Percentiles rank a stretch among this genome's conserved stretches.
Conservation (phyloP, 2,113 vertebrate species). For the Vulpes vulpes region DNA sequence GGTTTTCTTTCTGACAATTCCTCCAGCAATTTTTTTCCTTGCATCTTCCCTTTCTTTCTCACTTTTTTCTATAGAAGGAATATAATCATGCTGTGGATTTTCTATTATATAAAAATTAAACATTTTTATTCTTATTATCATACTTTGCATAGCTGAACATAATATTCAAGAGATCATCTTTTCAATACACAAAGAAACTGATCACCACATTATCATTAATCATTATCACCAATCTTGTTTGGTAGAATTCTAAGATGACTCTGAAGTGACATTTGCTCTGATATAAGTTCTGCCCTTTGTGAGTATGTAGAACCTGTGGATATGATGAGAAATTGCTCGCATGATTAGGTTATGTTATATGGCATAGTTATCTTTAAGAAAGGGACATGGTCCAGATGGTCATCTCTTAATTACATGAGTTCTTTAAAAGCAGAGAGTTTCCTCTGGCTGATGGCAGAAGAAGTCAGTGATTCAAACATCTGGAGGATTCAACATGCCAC, state of each 20-base stretch:
- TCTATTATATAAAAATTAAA: not conserved
- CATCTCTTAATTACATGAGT: not conserved
- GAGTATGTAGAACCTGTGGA: not conserved
- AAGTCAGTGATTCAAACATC: not conserved
- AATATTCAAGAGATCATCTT: not conserved
- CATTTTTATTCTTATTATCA: not conserved
- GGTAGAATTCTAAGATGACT: not conserved
- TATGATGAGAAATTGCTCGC: not conserved
- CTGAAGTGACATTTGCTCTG: not conserved
- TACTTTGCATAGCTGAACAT: not conserved
- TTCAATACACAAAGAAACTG: not conserved
- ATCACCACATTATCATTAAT: not conserved
- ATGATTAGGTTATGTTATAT: not conserved
- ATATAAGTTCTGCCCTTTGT: not conserved
- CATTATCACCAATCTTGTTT: not conserved
- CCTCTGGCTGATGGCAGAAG: not conserved
- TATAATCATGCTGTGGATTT: not conserved
- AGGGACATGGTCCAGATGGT: not conserved
- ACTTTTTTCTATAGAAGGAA: not conserved
- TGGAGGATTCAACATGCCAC: not conserved
- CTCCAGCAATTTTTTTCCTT: not conserved
- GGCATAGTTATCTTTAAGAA: not conserved
- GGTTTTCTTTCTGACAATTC: not conserved
- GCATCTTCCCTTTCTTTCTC: not conserved
- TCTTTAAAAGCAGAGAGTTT: not conserved